Base-by-base conservation (phyloP, 1,140 invertebrate species). In the Drosophila murphyi region DNA sequence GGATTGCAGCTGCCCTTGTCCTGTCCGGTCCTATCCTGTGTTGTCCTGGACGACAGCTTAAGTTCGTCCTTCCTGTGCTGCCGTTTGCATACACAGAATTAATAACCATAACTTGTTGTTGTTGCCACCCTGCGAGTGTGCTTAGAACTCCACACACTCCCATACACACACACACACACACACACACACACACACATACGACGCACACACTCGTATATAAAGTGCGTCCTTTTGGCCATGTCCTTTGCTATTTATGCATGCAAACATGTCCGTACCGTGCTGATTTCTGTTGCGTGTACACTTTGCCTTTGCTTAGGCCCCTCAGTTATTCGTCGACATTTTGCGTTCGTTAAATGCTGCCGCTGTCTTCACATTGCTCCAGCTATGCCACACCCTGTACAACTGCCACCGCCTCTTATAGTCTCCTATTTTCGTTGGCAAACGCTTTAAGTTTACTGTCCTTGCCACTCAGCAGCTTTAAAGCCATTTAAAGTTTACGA, bases 181-280 rank as follows among this genome's bases (percentile, higher is more conserved):
- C 50, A 67, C 56, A 56, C 50, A 54, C 50, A 72, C 50, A 50
- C 35, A 28, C 50, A 8, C 47, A 32, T 63, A 48, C 60, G 48
- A 55, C 50, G 59, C 56, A 56, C 55, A 54, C 45, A 76, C 56
- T 57, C 35, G 28, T 55, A 8, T 47, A 32, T 70, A 48, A 43
- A n/a, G 59, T 78, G 56, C 64, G 65, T 82, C 51, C 76, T 54
- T 68, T 41, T 71, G 32, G 62, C 72, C 83, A 88, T 80, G 83
- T 89, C 80, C 85, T 80, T 74, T 89, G 59, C 83, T 88, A 89
- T 88, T 88, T 88, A 88, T 88, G 83, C 85, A 88, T 89, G 85
- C 83, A 88, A 89, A 88, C 83, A 83, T 83, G 83, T 89, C 73
- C 83, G 72, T 79, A 57, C 60, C 76, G 62, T 64, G 72, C 83